Conservation (phyloP, 2,888 invertebrate genomes). For the Neria commutata region DNA sequence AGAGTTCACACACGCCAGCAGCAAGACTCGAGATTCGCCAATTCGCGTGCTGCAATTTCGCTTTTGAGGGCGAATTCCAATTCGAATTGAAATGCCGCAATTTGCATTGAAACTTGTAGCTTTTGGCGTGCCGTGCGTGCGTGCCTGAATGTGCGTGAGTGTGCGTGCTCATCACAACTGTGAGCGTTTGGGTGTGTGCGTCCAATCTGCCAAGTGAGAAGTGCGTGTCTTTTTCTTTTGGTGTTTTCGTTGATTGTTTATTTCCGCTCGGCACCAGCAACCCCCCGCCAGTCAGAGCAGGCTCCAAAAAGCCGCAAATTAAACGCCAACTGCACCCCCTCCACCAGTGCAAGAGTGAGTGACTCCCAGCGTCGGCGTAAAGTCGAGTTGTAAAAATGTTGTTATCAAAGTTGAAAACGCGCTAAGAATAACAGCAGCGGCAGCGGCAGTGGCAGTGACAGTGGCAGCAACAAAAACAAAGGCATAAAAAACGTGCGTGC, state of each 20-base stretch:
- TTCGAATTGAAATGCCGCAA: conserved; percentile 1
- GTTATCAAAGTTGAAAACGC: not conserved
- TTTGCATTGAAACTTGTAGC: not conserved
- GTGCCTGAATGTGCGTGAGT: not conserved
- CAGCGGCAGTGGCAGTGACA: conserved; percentile 30
- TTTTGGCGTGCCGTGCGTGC: conserved; percentile 3
- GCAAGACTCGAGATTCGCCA: not conserved
- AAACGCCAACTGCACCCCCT: not conserved
- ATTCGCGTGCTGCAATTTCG: not conserved
- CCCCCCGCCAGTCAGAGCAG: conserved; percentile 28
- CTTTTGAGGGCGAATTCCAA: not conserved
- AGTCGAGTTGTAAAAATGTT: not conserved
- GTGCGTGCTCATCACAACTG: not conserved
- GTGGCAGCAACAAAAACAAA: conserved; percentile 5
- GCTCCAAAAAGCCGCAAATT: no score
- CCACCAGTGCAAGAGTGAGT: not conserved
- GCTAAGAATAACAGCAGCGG: conserved; percentile 15
- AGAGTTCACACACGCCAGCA: not conserved
- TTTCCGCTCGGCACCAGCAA: conserved; percentile 38
- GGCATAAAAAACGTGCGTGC: not conserved
- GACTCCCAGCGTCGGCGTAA: conserved; percentile 15
- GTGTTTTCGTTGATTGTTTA: conserved; percentile 44
- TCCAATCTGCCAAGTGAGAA: not conserved
- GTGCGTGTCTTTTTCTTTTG: not conserved
- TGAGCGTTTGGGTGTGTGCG: not conserved